phyloP scores from a whole-genome alignment of 2,797 vertebrate genomes.

The Dallia pectoralis region DNA sequence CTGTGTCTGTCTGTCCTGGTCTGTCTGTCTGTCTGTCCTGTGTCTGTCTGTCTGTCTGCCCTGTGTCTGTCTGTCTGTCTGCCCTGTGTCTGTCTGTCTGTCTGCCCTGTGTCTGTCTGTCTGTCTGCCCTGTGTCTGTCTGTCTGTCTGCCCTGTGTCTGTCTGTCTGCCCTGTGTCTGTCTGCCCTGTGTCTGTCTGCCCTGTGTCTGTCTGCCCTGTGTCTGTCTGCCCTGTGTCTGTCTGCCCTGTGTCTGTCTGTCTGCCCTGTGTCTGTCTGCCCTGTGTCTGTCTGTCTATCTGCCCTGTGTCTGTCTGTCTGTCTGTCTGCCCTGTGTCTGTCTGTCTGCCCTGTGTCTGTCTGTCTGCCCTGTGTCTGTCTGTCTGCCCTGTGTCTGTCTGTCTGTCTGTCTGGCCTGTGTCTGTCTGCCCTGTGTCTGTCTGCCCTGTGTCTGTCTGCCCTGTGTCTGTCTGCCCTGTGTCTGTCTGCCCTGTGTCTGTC shows the following conservation, averaged over 20 bases:
- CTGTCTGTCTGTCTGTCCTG: conserved; percentile 9
- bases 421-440: conserved; percentile 4
- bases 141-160: too few relatives aligned
- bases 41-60: too few relatives aligned
- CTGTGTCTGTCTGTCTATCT: conserved; percentile 8
- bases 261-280: not conserved
- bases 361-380: not conserved
- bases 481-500: too few relatives aligned
- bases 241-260: conserved; percentile 6
- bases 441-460: not conserved
- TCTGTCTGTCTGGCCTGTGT: conserved; percentile 1
- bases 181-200: conserved; percentile 4
- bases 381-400: too few relatives aligned
- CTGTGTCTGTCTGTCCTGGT: too few relatives aligned
- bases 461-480: conserved; percentile 1
- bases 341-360: conserved; percentile 8
- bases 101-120: too few relatives aligned
- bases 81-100: too few relatives aligned
- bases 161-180: not conserved
- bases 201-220: not conserved
- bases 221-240: not conserved
- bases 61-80: conserved; percentile 9
- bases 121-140: not conserved
- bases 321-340: not conserved
- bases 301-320: conserved; percentile 2